Base-by-base conservation (phyloP, 2,888 invertebrate genomes). In the Amiota mariae region DNA sequence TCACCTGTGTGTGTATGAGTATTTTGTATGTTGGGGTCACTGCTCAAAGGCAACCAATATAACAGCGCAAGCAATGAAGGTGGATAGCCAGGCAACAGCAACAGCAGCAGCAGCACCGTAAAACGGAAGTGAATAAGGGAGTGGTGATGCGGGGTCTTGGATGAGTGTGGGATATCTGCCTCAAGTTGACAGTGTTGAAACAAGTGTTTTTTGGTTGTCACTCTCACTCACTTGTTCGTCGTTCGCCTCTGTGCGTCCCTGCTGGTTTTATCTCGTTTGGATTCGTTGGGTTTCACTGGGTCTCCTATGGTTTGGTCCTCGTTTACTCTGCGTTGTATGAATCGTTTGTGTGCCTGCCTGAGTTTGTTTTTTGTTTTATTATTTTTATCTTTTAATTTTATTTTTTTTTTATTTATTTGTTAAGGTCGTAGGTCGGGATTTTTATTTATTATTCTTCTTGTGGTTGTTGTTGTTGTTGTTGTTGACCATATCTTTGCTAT, bases 171-270 rank as follows among this genome's bases (percentile, higher is more conserved):
- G 18, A 20, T 67, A 72, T 73, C 75, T 79, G 73, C 70, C 77
- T 70, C 59, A 15, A 48, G 59, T 70, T 70, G 70, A 57, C 71
- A 63, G 78, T 76, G 84, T 83, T 77, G 81, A 83, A 83, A 85
- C 83, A 83, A 86, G 86, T 82, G 86, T 86, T 83, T 85, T 86
- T 82, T 77, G 80, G 59, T 51, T 51, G 59, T 59, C 18, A 20
- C 36, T 36, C 36, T 59, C 59, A 59, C 86, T 82, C 85, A 74
- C 77, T 36, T 36, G 36, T 36, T 36, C 36, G 36, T 36, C 6
- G 36, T 36, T 36, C 8, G 36, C 36, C 6, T 36, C 36, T 36
- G 36, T 6, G 36, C 36, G 2, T 36, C 36, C 36, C 36, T 36
- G 3, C 8, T 36, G 81, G 76, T 75, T 47, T 79, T 79, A 67